A percentile compares a stretch with the other conserved stretches of the same genome.
Evolutionary conservation across 2,113 vertebrate species (phyloP).

Genomic region (Nicator chloris): DNA sequence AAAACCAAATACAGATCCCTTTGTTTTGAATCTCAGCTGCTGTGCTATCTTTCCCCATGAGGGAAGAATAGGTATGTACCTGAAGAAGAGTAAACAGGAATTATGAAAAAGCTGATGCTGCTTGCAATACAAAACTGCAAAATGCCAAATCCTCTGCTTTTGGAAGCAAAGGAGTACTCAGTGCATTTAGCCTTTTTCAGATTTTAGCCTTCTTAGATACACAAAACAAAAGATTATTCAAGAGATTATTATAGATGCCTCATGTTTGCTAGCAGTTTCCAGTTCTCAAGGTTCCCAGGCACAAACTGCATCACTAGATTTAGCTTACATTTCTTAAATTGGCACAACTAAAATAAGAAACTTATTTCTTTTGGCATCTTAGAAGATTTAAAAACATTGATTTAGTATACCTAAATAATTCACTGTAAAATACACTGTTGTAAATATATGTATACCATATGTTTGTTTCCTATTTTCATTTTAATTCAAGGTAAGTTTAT

Average conservation of each 20-base stretch:
- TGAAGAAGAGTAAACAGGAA: neutral
- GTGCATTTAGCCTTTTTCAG: neutral
- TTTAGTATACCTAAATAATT: neutral
- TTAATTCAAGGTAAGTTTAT: neutral
- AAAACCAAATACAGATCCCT: neutral
- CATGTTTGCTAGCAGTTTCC: neutral
- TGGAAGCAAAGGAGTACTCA: neutral
- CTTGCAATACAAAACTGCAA: neutral
- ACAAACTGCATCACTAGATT: neutral
- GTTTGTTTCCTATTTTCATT: neutral
- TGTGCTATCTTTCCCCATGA: neutral
- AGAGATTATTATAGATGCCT: neutral
- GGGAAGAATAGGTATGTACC: neutral
- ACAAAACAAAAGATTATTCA: neutral
- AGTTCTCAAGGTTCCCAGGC: neutral
- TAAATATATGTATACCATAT: neutral
- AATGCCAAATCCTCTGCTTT: neutral
- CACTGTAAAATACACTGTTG: neutral
- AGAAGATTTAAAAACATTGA: neutral
- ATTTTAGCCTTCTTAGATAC: neutral
- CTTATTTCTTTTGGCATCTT: slow-evolving; percentile 1
- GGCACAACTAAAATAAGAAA: slow-evolving; percentile 13
- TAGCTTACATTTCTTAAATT: slow-evolving; percentile 14
- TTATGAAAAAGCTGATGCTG: neutral
- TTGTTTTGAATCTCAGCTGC: neutral